Conservation (phyloP, 1,140 invertebrate genomes). For the Temnothorax nylanderi region DNA sequence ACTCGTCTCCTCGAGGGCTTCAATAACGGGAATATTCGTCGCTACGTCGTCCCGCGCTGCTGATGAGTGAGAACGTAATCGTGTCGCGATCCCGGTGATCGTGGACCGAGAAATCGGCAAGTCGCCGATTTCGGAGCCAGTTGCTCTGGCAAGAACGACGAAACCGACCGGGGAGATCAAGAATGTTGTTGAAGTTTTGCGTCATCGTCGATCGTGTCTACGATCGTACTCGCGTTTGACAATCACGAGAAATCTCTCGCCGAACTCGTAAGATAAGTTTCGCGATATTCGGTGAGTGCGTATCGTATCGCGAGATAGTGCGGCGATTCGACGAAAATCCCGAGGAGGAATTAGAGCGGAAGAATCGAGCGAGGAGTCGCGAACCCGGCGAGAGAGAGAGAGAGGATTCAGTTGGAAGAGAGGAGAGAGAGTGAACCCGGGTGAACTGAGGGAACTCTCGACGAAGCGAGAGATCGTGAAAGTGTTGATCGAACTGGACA, state of each 20-base stretch:
- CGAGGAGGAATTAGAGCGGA: neutral
- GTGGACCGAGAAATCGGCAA: neutral
- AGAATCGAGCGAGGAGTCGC: neutral
- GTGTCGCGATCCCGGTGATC: neutral
- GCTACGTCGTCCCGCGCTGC: neutral
- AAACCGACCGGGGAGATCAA: neutral
- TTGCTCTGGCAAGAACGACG: neutral
- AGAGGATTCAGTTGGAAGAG: neutral
- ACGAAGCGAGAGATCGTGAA: neutral
- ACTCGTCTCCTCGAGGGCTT: neutral
- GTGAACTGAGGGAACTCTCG: neutral
- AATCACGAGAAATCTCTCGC: neutral
- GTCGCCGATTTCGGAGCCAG: neutral
- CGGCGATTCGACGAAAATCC: neutral
- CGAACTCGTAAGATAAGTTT: neutral
- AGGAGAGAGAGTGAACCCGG: neutral
- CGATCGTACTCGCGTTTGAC: neutral
- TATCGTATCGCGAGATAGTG: slow-evolving; percentile 3
- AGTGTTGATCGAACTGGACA: neutral
- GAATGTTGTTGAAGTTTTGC: neutral
- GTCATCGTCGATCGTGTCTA: neutral
- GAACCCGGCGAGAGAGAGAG: neutral
- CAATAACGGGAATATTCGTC: neutral
- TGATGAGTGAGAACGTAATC: slow-evolving; percentile 56
- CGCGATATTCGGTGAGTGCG: neutral